Evolutionary conservation across 2,888 invertebrate species (phyloP).

Genomic region (Leptinotarsa peninsularis): DNA sequence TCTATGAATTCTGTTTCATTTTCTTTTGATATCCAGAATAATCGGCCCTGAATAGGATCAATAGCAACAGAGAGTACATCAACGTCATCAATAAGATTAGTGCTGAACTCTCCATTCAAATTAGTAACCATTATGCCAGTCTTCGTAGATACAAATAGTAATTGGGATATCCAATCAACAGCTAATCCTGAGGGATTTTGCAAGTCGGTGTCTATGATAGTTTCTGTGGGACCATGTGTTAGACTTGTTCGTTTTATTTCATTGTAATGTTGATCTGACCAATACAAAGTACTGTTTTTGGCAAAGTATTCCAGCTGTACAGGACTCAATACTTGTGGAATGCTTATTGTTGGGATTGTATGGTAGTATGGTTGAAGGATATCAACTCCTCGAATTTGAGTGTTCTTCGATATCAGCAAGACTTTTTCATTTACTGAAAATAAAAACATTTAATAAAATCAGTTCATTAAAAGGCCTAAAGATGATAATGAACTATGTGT

Average conservation of each 20-base stretch:
- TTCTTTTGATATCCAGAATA: slow-evolving; percentile 68
- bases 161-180: slow-evolving; percentile 84
- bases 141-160: slow-evolving; percentile 78
- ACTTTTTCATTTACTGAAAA: slow-evolving; percentile 79
- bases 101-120: slow-evolving; percentile 78
- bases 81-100: slow-evolving; percentile 63
- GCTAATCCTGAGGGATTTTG: slow-evolving; percentile 78
- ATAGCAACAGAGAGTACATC: slow-evolving; percentile 76
- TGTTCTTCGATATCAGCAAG: slow-evolving; percentile 79
- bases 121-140: slow-evolving; percentile 77
- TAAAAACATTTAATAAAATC: neutral
- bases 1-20: slow-evolving; percentile 66
- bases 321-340: slow-evolving; percentile 78
- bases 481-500: too few relatives aligned
- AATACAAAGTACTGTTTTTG: slow-evolving; percentile 76
- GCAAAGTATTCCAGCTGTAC: slow-evolving; percentile 79
- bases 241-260: slow-evolving; percentile 80
- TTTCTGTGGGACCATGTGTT: slow-evolving; percentile 76
- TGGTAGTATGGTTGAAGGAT: slow-evolving; percentile 79
- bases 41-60: slow-evolving; percentile 73
- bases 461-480: neutral
- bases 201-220: slow-evolving; percentile 79
- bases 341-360: slow-evolving; percentile 84
- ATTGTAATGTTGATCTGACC: slow-evolving; percentile 81
- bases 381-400: slow-evolving; percentile 87